Base-by-base conservation (phyloP, 2,113 vertebrate genomes). In the Salvelinus sp. region DNA sequence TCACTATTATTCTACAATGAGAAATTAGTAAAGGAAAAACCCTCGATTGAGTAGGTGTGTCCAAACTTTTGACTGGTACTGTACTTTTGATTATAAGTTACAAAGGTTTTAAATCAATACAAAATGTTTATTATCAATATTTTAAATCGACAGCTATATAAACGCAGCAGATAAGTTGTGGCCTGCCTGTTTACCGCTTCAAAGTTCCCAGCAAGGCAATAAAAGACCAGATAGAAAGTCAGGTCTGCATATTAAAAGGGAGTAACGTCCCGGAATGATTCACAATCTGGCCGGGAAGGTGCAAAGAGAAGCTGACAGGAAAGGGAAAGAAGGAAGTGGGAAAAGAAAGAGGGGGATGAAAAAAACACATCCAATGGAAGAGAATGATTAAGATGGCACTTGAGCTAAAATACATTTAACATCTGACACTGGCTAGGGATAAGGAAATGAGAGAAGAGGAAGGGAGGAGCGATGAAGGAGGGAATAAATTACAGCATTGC, bases 241-340 rank as follows among this genome's bases (percentile, higher is more conserved):
- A 4, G 87, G 79, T 90, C 75, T 91, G 93, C 90, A 92, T 95
- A 87, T 92, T 92, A 96, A 94, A 78, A 88, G 86, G 80, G 88
- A 79, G 68, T 82, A 82, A 82, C 84, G 74, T 84, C 89, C 81
- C 88, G 73, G 72, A 81, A 90, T 88, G 77, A 85, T 82, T 73
- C 78, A 63, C 78, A 76, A 75, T 81, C 83, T 85, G 85, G 77
- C 83, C 86, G 79, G 78, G 82, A 83, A 91, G 86, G 91, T 87
- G 78, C 12, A 77, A 82, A 90, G 75, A 70, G 71, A 70, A 87
- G 80, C 68, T 76, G 70, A 77, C 80, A 25, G 16, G 25, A 50
- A 75, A 62, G 33, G 63, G 30, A 0, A 20, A 81, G 73, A 80
- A 76, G 74, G 83, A 50, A 79, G 80, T 3, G 58, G 22, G 27